phyloP scores from a whole-genome alignment of 2,797 vertebrate genomes.

The Chelon labrosus region DNA sequence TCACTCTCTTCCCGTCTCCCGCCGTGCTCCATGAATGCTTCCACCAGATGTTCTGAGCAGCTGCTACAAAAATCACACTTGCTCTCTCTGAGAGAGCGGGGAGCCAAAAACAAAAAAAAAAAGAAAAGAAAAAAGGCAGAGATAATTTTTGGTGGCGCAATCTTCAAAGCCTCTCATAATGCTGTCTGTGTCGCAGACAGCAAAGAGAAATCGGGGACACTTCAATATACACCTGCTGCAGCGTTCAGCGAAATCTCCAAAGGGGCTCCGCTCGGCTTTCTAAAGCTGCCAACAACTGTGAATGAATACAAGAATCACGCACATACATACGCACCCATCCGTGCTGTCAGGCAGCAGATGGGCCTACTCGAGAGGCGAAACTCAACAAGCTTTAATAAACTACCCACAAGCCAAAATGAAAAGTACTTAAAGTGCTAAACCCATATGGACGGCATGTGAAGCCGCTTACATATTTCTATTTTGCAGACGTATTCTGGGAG shows the following conservation, averaged over 20 bases:
- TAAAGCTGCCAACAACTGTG: slow-evolving; percentile 39
- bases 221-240: slow-evolving; percentile 42
- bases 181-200: slow-evolving; percentile 40
- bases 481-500: slow-evolving; percentile 39
- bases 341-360: slow-evolving; percentile 69
- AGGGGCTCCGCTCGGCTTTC: slow-evolving; percentile 36
- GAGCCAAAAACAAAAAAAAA: slow-evolving; percentile 14
- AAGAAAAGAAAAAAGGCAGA: slow-evolving; percentile 11
- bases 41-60: slow-evolving; percentile 80
- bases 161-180: slow-evolving; percentile 49
- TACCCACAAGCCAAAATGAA: slow-evolving; percentile 54
- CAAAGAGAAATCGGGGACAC: slow-evolving; percentile 51
- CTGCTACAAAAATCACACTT: slow-evolving; percentile 69
- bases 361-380: slow-evolving; percentile 54
- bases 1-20: slow-evolving; percentile 60
- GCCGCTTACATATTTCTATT: slow-evolving; percentile 24
- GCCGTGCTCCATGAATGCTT: slow-evolving; percentile 50
- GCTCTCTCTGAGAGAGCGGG: slow-evolving; percentile 41
- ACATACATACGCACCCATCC: slow-evolving; percentile 37
- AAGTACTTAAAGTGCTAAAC: slow-evolving; percentile 46
- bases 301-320: slow-evolving; percentile 35
- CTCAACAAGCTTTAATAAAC: slow-evolving; percentile 65
- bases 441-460: slow-evolving; percentile 35
- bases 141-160: slow-evolving; percentile 35
- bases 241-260: slow-evolving; percentile 28